These are phyloP conservation scores for Syngnathoides biaculeatus DNA, from an alignment of 2,113 vertebrate genomes.

Conservation along the genomic window DNA sequence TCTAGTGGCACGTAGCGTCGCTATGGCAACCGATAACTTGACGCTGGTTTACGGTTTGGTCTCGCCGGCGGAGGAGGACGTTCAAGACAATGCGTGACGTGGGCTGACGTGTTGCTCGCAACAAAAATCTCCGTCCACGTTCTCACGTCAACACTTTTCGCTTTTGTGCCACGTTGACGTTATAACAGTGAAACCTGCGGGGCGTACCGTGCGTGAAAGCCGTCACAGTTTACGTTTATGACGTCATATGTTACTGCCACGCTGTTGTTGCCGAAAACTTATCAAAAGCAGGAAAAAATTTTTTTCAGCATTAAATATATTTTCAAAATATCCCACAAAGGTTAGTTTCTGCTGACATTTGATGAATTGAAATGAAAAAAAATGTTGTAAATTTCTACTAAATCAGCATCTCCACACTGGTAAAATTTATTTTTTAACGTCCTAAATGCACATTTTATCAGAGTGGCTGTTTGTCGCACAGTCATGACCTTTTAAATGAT, in stretches of 20 bases:
- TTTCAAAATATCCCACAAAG: too few relatives aligned
- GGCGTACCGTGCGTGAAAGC: neutral
- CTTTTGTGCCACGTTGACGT: neutral
- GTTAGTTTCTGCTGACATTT: too few relatives aligned
- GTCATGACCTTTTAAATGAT: too few relatives aligned
- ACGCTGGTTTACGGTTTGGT: neutral
- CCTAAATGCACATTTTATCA: too few relatives aligned
- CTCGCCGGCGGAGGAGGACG: neutral
- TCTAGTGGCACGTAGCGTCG: neutral
- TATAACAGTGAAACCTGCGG: too few relatives aligned
- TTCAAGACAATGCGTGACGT: neutral
- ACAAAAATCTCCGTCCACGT: neutral
- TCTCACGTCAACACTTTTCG: neutral
- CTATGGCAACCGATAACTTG: constrained; percentile 6
- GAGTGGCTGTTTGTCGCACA: too few relatives aligned
- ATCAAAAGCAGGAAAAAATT: neutral
- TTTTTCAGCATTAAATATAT: too few relatives aligned
- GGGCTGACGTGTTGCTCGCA: neutral
- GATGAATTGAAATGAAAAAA: too few relatives aligned
- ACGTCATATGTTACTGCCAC: neutral
- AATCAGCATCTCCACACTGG: too few relatives aligned
- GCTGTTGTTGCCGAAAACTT: neutral
- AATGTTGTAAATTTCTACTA: too few relatives aligned
- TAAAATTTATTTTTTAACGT: too few relatives aligned
- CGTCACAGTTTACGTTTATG: neutral